A percentile compares a stretch with the other conserved stretches of the same genome.
phyloP scores from a whole-genome alignment of 1,140 invertebrate species.

The Lepidurus apus region DNA sequence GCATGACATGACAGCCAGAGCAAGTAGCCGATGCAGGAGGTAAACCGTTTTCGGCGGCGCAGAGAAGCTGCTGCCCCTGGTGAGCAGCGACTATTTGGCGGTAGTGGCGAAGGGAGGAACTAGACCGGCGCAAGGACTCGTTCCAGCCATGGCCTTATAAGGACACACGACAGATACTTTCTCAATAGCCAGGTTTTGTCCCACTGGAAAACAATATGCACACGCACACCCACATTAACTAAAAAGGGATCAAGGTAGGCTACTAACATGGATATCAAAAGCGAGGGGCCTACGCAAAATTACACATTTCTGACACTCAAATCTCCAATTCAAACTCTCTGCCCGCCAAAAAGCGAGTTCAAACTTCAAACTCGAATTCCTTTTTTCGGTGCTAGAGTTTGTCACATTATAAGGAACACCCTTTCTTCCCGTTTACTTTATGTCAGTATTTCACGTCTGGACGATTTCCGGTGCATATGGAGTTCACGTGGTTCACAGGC shows the following conservation, averaged over 20 bases:
- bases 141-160: constrained; percentile 10
- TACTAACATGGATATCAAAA: not conserved
- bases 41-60: constrained; percentile 17
- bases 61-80: not conserved
- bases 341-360: too few relatives aligned
- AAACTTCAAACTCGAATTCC: too few relatives aligned
- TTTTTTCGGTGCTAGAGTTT: too few relatives aligned
- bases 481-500: too few relatives aligned
- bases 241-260: constrained; percentile 9
- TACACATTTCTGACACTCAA: too few relatives aligned
- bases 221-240: constrained; percentile 8
- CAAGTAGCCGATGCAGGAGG: constrained; percentile 20
- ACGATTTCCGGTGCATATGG: too few relatives aligned
- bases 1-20: constrained; percentile 13
- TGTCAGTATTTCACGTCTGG: too few relatives aligned
- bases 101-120: not conserved
- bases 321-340: too few relatives aligned
- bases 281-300: too few relatives aligned
- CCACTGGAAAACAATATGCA: constrained; percentile 15
- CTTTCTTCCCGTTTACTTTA: too few relatives aligned
- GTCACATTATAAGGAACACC: too few relatives aligned
- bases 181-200: not conserved
- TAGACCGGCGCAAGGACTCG: not conserved
- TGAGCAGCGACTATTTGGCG: not conserved
- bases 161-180: constrained; percentile 14